Base-by-base conservation (phyloP, 2,797 vertebrate genomes). In the Pipistrellus pygmaeus region DNA sequence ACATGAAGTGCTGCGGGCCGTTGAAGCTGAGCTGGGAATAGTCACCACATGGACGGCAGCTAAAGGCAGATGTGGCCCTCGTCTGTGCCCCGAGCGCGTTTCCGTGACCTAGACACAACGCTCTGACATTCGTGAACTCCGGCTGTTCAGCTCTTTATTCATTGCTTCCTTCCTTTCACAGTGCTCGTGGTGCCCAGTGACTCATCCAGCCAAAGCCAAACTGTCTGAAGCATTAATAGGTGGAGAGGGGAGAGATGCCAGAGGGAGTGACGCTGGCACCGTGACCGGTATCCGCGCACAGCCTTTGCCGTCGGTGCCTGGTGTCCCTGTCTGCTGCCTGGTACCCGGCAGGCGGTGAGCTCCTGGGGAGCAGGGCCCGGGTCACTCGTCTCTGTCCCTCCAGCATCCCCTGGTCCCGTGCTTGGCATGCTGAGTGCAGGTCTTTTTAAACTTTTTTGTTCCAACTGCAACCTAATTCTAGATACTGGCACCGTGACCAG, bases 101-200 rank as follows among this genome's bases (percentile, higher is more conserved):
- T 90, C 73, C 7, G 0, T 66, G 94, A 92, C 96, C 94, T 82
- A 48, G 66, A 96, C 93, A 55, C 77, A 44, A 14, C 81, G 85
- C 82, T 80, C 69, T 0, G 21, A 93, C 95, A 84, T 94, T 41
- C 90, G 95, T 91, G 95, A 94, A 53, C 88, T 97, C 30, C 46
- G 88, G 88, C 95, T 97, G 93, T 95, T 96, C 68, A 13, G 72
- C 57, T 94, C 93, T 93, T 95, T 95, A 94, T 96, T 97, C 96
- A 97, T 91, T 78, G 75, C 94, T 97, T 96, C 97, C 95, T 98
- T 97, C 96, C 97, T 97, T 25, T 3, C 85, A 32, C 73, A 78
- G 85, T 95, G 84, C 68, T 13, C 0, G 72, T 23, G 30, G 32
- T 78, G 0, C 11, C 13, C 15, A 91, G 83, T 2, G 0, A 97